A percentile compares a stretch with the other conserved stretches of the same genome.
These are phyloP conservation scores for Hydraecia micacea DNA, from an alignment of 2,888 invertebrate species.

Conservation along the genomic window DNA sequence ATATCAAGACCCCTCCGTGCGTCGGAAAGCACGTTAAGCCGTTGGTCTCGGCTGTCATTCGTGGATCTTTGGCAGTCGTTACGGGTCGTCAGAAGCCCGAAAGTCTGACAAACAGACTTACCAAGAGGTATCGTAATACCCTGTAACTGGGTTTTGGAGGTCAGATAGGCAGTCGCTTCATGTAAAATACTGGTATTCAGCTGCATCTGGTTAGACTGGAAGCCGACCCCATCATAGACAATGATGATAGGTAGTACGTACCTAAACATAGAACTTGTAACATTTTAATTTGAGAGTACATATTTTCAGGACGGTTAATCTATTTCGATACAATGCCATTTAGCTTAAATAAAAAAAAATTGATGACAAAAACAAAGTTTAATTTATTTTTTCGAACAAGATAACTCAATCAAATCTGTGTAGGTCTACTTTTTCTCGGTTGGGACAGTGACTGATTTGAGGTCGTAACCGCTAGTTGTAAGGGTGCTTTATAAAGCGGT, in stretches of 20 bases:
- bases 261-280: not conserved
- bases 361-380: conserved; percentile 2
- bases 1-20: not conserved
- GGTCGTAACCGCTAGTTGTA: not conserved
- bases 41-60: not conserved
- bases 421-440: not conserved
- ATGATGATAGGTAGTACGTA: not conserved
- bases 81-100: not conserved
- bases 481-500: not conserved
- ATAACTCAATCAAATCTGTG: conserved; percentile 17
- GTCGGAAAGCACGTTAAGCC: not conserved
- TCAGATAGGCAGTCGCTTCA: not conserved
- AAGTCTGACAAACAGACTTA: not conserved
- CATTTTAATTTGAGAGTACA: not conserved
- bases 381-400: conserved; percentile 13
- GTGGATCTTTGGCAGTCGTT: not conserved
- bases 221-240: not conserved
- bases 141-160: not conserved
- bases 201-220: not conserved
- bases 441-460: conserved; percentile 19
- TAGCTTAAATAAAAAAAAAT: not conserved
- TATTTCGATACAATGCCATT: not conserved
- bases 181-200: no score
- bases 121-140: not conserved
- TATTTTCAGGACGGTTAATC: not conserved